Evolutionary conservation across 2,113 vertebrate genomes (phyloP), one percentile per base, ranked within the genome.

Genomic region (Phocoena sinus): DNA sequence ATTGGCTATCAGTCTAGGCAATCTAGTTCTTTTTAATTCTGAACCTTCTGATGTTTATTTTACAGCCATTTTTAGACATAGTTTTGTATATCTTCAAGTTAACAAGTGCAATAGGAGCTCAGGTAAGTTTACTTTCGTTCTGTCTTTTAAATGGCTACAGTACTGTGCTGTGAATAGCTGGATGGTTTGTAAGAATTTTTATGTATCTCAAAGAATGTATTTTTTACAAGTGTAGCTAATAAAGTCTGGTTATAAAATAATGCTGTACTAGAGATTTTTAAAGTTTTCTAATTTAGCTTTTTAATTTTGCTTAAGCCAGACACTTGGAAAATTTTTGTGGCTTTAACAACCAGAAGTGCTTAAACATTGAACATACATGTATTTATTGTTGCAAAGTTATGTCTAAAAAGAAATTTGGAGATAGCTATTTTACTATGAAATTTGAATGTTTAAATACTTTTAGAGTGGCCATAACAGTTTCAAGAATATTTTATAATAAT

Each of bases 11-110:
- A 76, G 1, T 96, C 23, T 77, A 71, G 21, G 31, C 31, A 89
- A 20, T 50, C 6, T 85, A 77, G 2, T 94, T 91, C 33, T 90
- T 91, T 96, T 91, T 97, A 97, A 98, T 96, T 81, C 14, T 97
- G 14, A 92, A 1, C 85, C 5, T 95, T 98, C 26, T 98, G 87
- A 98, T 93, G 85, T 96, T 85, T 94, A 96, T 93, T 98, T 62
- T 98, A 9, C 97, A 99, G 99, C 99, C 99, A 53, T 99, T 99
- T 97, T 98, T 99, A 97, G 99, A 99, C 91, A 99, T 99, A 81
- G 99, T 99, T 96, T 98, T 99, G 47, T 99, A 99, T 98, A 99
- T 99, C 98, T 99, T 99, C 98, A 99, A 99, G 98, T 98, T 99
- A 98, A 99, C 99, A 50, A 99, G 98, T 98, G 99, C 99, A 97